Evolutionary conservation across 2,888 invertebrate genomes (phyloP).

Genomic region (Steinernema hermaphroditum): DNA sequence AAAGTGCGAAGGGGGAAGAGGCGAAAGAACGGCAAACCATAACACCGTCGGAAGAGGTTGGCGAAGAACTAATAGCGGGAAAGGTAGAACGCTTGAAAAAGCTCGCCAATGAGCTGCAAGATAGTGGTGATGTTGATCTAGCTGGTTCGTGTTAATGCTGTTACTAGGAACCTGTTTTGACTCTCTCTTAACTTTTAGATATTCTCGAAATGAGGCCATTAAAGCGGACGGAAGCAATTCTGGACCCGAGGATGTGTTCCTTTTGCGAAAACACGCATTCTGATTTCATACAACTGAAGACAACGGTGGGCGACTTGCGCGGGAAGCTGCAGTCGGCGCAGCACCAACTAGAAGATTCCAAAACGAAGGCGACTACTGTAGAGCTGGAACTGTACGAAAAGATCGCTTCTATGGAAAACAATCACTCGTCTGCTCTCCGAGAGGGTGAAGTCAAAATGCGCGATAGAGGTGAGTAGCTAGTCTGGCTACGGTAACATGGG

Average conservation of each 20-base stretch:
- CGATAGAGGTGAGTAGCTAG: constrained; percentile 41
- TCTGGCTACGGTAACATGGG: not conserved
- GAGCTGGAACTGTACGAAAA: not conserved
- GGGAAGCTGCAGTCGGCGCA: not conserved
- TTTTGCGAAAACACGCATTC: not conserved
- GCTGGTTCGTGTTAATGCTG: not conserved
- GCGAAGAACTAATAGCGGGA: not conserved
- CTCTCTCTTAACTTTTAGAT: not conserved
- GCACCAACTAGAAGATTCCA: not conserved
- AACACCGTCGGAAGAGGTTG: not conserved
- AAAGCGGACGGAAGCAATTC: not conserved
- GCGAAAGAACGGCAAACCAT: not conserved
- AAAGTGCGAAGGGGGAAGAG: constrained; percentile 30
- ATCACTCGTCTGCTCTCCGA: not conserved
- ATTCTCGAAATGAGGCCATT: not conserved
- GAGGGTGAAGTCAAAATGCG: constrained; percentile 43
- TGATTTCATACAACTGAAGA: constrained; percentile 6
- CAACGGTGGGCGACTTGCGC: constrained; percentile 10
- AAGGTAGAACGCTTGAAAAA: not conserved
- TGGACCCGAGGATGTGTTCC: constrained; percentile 7
- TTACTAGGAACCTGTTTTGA: not conserved
- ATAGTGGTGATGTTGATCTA: not conserved
- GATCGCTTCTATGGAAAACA: not conserved
- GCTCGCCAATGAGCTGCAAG: not conserved
- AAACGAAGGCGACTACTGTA: not conserved